A percentile compares a stretch with the other conserved stretches of the same genome.
These are phyloP conservation scores for Diachasma alloeum DNA, from an alignment of 1,140 invertebrate genomes.

Conservation along the genomic window DNA sequence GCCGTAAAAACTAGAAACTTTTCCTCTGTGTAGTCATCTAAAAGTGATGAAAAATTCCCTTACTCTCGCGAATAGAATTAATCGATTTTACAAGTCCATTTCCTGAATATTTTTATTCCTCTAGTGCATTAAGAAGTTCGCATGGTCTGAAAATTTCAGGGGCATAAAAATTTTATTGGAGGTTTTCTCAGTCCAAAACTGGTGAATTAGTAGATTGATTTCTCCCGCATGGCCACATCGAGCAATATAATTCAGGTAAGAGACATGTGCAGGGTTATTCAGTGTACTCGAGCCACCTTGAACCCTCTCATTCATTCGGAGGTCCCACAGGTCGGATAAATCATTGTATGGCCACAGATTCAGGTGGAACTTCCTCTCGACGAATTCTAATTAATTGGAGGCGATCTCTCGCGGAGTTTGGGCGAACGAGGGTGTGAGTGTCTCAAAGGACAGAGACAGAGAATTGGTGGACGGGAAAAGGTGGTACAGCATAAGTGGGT, in stretches of 20 bases:
- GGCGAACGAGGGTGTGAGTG: background rate
- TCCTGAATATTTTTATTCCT: background rate
- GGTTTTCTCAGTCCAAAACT: background rate
- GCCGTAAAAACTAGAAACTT: no score
- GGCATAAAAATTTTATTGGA: background rate
- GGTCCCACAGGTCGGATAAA: slow-evolving; percentile 17
- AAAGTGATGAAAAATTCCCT: background rate
- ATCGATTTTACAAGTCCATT: background rate
- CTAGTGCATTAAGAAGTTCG: background rate
- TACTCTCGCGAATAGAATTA: background rate
- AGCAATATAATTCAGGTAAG: background rate
- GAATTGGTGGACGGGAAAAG: background rate
- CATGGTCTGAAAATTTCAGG: background rate
- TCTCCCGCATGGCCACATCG: background rate
- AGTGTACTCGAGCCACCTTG: no score
- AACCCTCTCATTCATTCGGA: background rate
- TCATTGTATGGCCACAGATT: slow-evolving; percentile 13
- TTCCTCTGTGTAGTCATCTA: background rate
- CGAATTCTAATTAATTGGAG: slow-evolving; percentile 39
- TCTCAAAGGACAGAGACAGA: background rate
- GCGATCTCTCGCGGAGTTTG: slow-evolving; percentile 35
- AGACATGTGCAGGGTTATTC: background rate
- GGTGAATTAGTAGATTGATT: background rate
- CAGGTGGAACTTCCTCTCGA: slow-evolving; percentile 20
- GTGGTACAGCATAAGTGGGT: background rate